phyloP scores from a whole-genome alignment of 2,113 vertebrate species.

The Ochotona princeps region DNA sequence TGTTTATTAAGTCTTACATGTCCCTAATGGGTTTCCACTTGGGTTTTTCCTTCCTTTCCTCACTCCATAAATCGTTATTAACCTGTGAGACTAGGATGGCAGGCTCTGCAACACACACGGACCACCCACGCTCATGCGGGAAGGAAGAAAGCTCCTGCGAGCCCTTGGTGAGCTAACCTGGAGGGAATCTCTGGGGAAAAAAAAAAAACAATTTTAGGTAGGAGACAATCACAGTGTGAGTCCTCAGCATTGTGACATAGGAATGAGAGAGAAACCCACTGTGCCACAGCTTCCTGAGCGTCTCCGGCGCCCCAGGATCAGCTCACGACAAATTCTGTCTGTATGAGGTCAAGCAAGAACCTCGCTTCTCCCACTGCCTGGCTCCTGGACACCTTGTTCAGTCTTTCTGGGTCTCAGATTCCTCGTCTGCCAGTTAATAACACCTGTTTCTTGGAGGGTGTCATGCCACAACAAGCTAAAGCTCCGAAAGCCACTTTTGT shows the following conservation, averaged over 20 bases:
- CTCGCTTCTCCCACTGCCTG: neutral
- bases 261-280: neutral
- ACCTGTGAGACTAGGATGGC: neutral
- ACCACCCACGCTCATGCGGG: neutral
- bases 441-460: too few species aligned
- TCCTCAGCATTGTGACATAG: neutral
- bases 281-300: neutral
- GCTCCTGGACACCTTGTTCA: neutral
- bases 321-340: too few species aligned
- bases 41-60: neutral
- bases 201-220: too few species aligned
- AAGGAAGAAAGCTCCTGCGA: neutral
- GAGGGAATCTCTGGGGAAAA: neutral
- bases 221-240: too few species aligned
- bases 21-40: neutral
- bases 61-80: neutral
- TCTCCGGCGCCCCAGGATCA: too few species aligned
- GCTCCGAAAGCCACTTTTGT: neutral
- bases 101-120: neutral
- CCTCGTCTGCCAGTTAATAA: neutral
- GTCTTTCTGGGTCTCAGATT: neutral
- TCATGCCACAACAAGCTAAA: neutral
- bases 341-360: neutral
- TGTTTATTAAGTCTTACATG: neutral
- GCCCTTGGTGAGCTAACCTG: neutral